Evolutionary conservation across 2,113 vertebrate genomes (phyloP).

Genomic region (Alaudala cheleensis): DNA sequence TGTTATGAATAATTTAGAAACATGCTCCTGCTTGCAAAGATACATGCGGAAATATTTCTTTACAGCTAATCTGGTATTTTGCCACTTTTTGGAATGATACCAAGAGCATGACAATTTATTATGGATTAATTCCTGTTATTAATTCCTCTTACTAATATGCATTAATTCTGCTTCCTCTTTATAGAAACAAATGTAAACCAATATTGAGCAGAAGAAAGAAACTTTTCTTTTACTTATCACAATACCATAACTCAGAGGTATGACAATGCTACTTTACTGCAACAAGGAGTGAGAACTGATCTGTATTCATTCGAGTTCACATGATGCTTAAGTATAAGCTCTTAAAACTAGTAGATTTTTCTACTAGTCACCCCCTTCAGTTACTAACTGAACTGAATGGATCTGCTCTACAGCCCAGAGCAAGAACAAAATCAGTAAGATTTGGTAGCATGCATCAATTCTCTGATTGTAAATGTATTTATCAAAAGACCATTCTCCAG

Average conservation of each 20-base stretch:
- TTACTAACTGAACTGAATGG: background rate
- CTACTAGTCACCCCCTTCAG: background rate
- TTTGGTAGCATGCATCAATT: background rate
- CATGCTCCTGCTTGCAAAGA: background rate
- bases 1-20: background rate
- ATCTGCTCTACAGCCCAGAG: background rate
- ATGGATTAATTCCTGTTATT: background rate
- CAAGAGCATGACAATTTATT: background rate
- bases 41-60: background rate
- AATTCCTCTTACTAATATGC: background rate
- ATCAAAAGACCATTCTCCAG: background rate
- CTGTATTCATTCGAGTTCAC: background rate
- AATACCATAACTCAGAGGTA: background rate
- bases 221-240: background rate
- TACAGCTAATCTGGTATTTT: background rate
- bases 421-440: background rate
- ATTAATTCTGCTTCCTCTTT: background rate
- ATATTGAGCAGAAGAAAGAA: background rate
- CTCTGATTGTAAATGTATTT: background rate
- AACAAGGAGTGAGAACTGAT: background rate
- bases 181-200: background rate
- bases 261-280: background rate
- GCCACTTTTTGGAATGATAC: background rate
- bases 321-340: background rate
- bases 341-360: background rate